Evolutionary conservation across 2,113 vertebrate species (phyloP).

Genomic region (human): GRCh38 chr9:17281001-17281500

Average conservation of each 20-base stretch:
- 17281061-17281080: background rate
- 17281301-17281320: too few relatives aligned
- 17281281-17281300: too few relatives aligned
- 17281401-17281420: too few relatives aligned
- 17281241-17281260: background rate
- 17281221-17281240: background rate
- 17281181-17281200: background rate
- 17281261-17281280: background rate
- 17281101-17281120: background rate
- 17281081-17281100: background rate
- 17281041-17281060: background rate
- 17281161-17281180: background rate
- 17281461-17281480: too few relatives aligned
- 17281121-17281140: background rate
- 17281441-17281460: too few relatives aligned
- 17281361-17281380: too few relatives aligned
- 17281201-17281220: background rate
- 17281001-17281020: background rate
- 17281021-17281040: background rate
- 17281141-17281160: background rate
- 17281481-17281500: too few relatives aligned
- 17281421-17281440: too few relatives aligned
- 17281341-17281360: too few relatives aligned
- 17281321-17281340: too few relatives aligned
- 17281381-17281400: too few relatives aligned